Evolutionary conservation across 2,113 vertebrate genomes (phyloP).

Genomic region (Electrona antarctica): DNA sequence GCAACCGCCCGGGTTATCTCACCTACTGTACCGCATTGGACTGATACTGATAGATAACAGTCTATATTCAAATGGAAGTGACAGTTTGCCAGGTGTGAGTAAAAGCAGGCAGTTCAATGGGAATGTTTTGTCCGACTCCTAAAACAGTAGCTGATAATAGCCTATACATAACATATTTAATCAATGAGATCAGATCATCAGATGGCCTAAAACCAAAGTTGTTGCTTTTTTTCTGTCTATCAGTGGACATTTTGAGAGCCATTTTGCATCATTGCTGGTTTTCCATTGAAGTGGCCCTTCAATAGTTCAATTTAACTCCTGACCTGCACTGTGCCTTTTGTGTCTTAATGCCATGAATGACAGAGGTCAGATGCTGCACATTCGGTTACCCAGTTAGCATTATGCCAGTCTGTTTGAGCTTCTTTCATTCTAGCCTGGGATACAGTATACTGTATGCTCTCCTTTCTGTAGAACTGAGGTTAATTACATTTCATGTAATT

Average conservation of each 20-base stretch:
- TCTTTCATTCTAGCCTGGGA: background rate
- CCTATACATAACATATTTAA: background rate
- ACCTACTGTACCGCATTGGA: constrained; percentile 51
- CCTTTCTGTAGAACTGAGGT: constrained; percentile 5
- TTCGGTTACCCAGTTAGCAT: background rate
- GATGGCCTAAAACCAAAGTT: no score
- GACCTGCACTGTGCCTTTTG: constrained; percentile 3
- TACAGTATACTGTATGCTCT: constrained; percentile 3
- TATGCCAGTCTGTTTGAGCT: background rate
- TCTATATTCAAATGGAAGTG: constrained; percentile 18
- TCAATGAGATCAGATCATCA: background rate
- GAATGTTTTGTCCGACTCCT: no score
- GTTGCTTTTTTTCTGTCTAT: background rate
- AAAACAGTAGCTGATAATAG: background rate
- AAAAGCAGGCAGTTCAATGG: background rate
- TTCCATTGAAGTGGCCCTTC: constrained; percentile 11
- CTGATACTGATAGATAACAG: constrained; percentile 42
- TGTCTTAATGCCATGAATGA: constrained; percentile 19
- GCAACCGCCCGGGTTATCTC: constrained; percentile 24
- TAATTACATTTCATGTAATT: constrained; percentile 48
- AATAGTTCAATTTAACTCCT: constrained; percentile 37
- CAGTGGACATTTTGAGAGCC: background rate
- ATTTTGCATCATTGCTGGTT: background rate
- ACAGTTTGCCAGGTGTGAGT: background rate
- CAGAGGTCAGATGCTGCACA: constrained; percentile 45